Evolutionary conservation across 2,797 vertebrate species (phyloP), one percentile per base, ranked within the genome.

Genomic region (Cirrhinus molitorella): DNA sequence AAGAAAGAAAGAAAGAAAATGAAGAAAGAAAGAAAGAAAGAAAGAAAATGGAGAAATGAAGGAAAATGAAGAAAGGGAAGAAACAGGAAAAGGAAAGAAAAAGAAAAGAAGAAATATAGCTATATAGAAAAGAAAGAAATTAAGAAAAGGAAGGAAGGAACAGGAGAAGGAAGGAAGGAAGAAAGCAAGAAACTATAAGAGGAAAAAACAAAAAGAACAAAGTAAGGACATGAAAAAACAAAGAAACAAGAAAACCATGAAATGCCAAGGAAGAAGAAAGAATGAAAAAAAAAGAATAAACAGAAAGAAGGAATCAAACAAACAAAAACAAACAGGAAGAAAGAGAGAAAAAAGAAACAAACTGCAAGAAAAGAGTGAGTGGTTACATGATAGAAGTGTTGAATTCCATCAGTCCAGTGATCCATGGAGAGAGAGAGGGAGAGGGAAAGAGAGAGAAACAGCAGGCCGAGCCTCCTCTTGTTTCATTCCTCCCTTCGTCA

Each of bases 391-490:
- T 83, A 68, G 73, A 83, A 70, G 81, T 83, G 81, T 77, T 57
- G 51, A 83, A 83, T 83, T 83, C 81, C 81, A 70, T 83, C 81
- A 70, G 65, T 77, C 49, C 63, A 78, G 73, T 59, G 73, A 83
- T 77, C 81, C 81, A 78, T 83, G 73, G 70, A 68, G 59, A 73
- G n/a, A 68, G 61, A 37, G 77, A 23, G 13, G 59, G 71, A 66
- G 59, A 80, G 53, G 63, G 68, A 61, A 37, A 67, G 31, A 83
- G 70, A 40, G 71, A 23, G 67, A 34, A 67, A 81, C 61, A 67
- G 65, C 45, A 66, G 67, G 79, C 59, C 47, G 85, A 61, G 82
- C 66, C 79, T 87, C 81, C 83, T 72, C 79, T 78, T 19, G 43
- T 61, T 83, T 83, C 71, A 77, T 86, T 82, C 78, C 70, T 66